Evolutionary conservation across 2,113 vertebrate species (phyloP).

Genomic region (Muntiacus reevesi): DNA sequence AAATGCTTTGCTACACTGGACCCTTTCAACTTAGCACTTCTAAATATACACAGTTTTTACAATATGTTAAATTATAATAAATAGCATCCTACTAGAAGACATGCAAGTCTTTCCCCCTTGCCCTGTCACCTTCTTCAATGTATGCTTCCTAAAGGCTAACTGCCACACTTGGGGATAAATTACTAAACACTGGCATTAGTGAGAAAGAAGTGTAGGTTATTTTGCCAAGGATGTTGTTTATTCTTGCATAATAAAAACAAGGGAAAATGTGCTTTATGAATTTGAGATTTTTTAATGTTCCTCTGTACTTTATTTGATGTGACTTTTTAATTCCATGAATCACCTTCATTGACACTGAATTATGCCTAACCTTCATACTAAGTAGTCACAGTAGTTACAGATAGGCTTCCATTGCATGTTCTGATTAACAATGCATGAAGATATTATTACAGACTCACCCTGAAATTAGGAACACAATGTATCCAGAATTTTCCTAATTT

Average conservation of each 20-base stretch:
- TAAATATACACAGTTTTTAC: not conserved
- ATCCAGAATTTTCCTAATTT: not conserved
- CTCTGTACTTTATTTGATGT: not conserved
- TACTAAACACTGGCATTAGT: not conserved
- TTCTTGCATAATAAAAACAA: not conserved
- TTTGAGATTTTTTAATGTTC: not conserved
- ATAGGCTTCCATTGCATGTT: not conserved
- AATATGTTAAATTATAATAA: not conserved
- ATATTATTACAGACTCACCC: not conserved
- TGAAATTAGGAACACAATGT: not conserved
- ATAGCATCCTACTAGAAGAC: not conserved
- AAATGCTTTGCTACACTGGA: conserved; percentile 40
- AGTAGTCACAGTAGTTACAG: not conserved
- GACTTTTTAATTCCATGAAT: conserved; percentile 19
- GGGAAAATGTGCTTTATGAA: not conserved
- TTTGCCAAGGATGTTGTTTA: not conserved
- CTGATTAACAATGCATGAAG: conserved; percentile 38
- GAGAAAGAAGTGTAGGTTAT: not conserved
- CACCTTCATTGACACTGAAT: not conserved
- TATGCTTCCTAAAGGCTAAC: not conserved
- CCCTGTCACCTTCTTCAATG: rapidly evolving
- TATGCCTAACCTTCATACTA: not conserved
- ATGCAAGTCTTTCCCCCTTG: not conserved
- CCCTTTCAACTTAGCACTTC: not conserved
- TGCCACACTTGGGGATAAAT: not conserved